Conservation (phyloP, 2,797 vertebrate species). For the Crenichthys baileyi region DNA sequence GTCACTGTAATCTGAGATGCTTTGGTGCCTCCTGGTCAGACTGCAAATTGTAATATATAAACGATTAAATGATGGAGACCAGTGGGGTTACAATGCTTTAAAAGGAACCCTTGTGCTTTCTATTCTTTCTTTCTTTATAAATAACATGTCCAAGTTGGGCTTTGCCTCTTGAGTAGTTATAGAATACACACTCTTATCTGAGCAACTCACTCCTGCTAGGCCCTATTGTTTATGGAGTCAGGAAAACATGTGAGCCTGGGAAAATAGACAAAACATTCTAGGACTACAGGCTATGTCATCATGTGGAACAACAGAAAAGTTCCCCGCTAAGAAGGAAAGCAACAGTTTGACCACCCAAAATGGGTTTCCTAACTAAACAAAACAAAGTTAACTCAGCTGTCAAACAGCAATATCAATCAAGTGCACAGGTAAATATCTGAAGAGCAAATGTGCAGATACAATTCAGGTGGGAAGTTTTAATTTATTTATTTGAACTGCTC, state of each 20-base stretch:
- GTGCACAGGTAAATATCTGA: background rate
- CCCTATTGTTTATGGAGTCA: constrained; percentile 65
- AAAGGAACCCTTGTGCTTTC: background rate
- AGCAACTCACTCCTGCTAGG: constrained; percentile 36
- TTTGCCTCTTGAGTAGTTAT: constrained; percentile 31
- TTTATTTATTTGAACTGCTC: background rate
- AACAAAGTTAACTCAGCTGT: background rate
- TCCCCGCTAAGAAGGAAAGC: constrained; percentile 8
- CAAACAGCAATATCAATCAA: background rate
- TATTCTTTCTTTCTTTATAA: constrained; percentile 3
- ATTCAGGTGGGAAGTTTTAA: background rate
- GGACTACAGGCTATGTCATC: constrained; percentile 69
- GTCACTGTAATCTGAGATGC: background rate
- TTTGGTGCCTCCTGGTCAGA: background rate
- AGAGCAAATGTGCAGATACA: background rate
- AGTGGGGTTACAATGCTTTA: constrained; percentile 15
- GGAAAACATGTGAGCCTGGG: constrained; percentile 63
- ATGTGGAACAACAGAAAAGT: constrained; percentile 37
- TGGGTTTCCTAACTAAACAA: constrained; percentile 8
- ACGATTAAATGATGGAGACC: background rate
- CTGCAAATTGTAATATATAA: background rate
- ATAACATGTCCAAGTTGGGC: constrained; percentile 35
- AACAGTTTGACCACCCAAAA: constrained; percentile 26
- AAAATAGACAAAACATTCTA: constrained; percentile 72
- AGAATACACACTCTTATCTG: constrained; percentile 60